Conservation (phyloP, 2,888 invertebrate species). For the Erebia epiphron region DNA sequence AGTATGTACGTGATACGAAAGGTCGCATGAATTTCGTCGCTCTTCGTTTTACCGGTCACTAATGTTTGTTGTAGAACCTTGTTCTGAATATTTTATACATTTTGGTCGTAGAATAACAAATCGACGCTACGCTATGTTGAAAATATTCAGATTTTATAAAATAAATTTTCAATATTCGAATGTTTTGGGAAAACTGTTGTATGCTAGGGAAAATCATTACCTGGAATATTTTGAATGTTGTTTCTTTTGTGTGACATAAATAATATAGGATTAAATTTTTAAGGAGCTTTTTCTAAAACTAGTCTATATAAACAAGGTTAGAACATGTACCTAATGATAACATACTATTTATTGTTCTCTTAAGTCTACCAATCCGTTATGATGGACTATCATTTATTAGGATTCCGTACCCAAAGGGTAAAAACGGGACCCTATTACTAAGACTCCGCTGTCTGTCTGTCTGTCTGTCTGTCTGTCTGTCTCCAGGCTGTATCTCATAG, state of each 20-base stretch:
- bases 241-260: too few species aligned
- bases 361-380: too few species aligned
- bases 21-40: constrained; percentile 32
- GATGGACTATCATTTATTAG: too few species aligned
- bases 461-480: too few species aligned
- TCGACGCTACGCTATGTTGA: constrained; percentile 25
- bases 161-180: constrained; percentile 19
- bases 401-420: too few species aligned
- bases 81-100: constrained; percentile 39
- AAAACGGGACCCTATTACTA: too few species aligned
- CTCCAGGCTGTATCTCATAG: too few species aligned
- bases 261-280: not conserved
- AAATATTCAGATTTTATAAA: constrained; percentile 23
- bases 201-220: not conserved
- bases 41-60: constrained; percentile 34
- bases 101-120: constrained; percentile 27
- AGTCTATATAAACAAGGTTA: too few species aligned
- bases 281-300: not conserved
- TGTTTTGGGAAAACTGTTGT: constrained; percentile 8
- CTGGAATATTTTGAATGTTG: not conserved
- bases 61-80: constrained; percentile 37
- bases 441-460: too few species aligned
- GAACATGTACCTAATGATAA: too few species aligned
- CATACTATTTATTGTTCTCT: too few species aligned
- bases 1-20: constrained; percentile 38